Evolutionary conservation across 2,888 invertebrate genomes (phyloP), one percentile per base, ranked within the genome.

Genomic region (Miltochrista miniata): DNA sequence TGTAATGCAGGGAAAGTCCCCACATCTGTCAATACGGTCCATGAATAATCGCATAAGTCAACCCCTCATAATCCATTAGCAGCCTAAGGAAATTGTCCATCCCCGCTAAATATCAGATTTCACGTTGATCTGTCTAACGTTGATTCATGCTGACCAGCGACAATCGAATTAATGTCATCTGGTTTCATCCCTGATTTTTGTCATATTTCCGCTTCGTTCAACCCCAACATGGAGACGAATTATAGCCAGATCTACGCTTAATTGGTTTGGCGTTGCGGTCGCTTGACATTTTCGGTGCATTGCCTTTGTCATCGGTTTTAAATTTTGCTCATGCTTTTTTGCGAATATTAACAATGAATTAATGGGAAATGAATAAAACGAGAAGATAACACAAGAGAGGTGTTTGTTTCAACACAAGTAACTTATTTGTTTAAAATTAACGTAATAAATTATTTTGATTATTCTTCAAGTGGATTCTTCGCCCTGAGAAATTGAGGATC

Each of bases 101-200:
- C 88, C 88, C 85, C 74, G 71, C 81, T 82, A 85, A 87, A 89
- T 90, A 91, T 91, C 90, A 86, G 83, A 87, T 90, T 86, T 89
- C 90, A 81, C 81, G 86, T 83, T 85, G 84, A 90, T 90, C 87
- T 85, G 78, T 74, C 83, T 85, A 86, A 86, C 87, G 80, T 80
- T 87, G 85, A 90, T 90, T 81, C 79, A 68, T 79, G 81, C 84
- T 76, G 90, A 86, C 83, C 76, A 79, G 84, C 79, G 83, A 85
- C 85, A 86, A 91, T 90, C 81, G 86, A 88, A 87, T 91, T 90
- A 87, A 75, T 78, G 80, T 81, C 88, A 85, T 86, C 89, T 89
- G 90, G 83, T 83, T 76, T 76, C 73, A 69, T 65, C 70, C n/a
- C 62, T 81, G 72, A 85, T 89, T 91, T 91, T 90, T 89, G 84